Base-by-base conservation (phyloP, 1,140 invertebrate species). In the Camponotus floridanus region DNA sequence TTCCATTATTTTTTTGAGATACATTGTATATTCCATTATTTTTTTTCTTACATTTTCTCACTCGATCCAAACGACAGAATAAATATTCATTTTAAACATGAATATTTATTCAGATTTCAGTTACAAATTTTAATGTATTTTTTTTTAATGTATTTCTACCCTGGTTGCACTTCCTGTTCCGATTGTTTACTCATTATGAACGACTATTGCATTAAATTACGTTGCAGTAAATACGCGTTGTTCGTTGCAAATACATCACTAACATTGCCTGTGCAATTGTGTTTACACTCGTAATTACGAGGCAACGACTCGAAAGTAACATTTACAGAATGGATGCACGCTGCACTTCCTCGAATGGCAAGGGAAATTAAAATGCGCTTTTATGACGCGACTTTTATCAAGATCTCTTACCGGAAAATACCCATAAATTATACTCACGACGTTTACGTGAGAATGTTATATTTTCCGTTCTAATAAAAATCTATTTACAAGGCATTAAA, bases 241-340 rank as follows among this genome's bases (percentile, higher is more conserved):
- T 48, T 79, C 51, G 26, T 8, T 6, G 67, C 79, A 74, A 73
- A 70, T 5, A 11, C 51, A 80, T 89, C 84, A 71, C 4, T 70
- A 73, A 74, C 80, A 33, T 64, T 76, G 51, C 59, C 57, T 21
- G 9, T 48, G 62, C 76, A 76, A 90, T 90, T 88, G 81, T 91
- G 89, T 90, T 92, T 90, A 91, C 91, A 91, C 91, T 92, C 91
- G 93, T 93, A 93, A 94, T 94, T 93, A 93, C 91, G 90, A 88
- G 91, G 86, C 89, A 90, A 86, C 90, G 90, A 91, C 89, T 91
- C 88, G 91, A 88, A 93, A 93, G 88, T 92, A 90, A 87, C 88
- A 74, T 92, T 93, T 88, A 91, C 76, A 89, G 88, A 78, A 88
- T 76, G 84, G 84, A 81, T 76, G 81, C 74, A 68, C 71, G 76